Conservation (phyloP, 2,797 vertebrate species). For the Pelobates cultripes region DNA sequence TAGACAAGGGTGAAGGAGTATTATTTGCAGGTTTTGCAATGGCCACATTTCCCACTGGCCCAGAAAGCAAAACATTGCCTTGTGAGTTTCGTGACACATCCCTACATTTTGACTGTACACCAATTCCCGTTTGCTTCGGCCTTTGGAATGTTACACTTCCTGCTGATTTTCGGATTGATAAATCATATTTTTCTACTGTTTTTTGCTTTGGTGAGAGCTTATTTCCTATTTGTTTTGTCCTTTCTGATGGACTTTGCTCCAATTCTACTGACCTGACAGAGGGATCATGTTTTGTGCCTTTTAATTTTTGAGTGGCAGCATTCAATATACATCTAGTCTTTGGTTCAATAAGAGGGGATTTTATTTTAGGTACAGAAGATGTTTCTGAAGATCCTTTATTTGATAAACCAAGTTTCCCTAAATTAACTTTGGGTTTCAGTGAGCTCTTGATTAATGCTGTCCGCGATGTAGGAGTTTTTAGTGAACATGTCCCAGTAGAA, state of each 20-base stretch:
- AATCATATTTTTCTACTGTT: slow-evolving; percentile 46
- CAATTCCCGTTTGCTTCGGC: slow-evolving; percentile 50
- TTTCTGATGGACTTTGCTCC: slow-evolving; percentile 40
- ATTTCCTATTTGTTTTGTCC: slow-evolving; percentile 27
- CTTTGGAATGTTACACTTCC: slow-evolving; percentile 51
- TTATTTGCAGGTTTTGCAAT: slow-evolving; percentile 8
- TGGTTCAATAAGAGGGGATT: slow-evolving; percentile 21
- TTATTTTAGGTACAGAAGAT: slow-evolving; percentile 15
- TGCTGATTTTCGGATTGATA: slow-evolving; percentile 51
- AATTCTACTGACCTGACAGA: slow-evolving; percentile 14
- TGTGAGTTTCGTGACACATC: slow-evolving; percentile 39
- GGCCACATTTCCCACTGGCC: slow-evolving; percentile 13
- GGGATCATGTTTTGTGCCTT: slow-evolving; percentile 29
- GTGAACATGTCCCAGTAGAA: slow-evolving; percentile 4
- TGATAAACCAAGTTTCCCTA: slow-evolving; percentile 5
- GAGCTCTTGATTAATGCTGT: slow-evolving; percentile 14
- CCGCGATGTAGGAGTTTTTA: slow-evolving; percentile 16
- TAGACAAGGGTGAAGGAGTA: slow-evolving; percentile 27
- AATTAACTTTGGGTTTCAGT: slow-evolving; percentile 16
- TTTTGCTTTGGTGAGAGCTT: slow-evolving; percentile 47
- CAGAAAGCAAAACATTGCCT: slow-evolving; percentile 12
- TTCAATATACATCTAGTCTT: slow-evolving; percentile 38
- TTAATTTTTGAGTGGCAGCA: slow-evolving; percentile 43
- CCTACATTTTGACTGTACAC: slow-evolving; percentile 39
- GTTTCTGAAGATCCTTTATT: slow-evolving; percentile 24